Conservation (phyloP, 2,888 invertebrate species). For the Standfussiana lucernea region DNA sequence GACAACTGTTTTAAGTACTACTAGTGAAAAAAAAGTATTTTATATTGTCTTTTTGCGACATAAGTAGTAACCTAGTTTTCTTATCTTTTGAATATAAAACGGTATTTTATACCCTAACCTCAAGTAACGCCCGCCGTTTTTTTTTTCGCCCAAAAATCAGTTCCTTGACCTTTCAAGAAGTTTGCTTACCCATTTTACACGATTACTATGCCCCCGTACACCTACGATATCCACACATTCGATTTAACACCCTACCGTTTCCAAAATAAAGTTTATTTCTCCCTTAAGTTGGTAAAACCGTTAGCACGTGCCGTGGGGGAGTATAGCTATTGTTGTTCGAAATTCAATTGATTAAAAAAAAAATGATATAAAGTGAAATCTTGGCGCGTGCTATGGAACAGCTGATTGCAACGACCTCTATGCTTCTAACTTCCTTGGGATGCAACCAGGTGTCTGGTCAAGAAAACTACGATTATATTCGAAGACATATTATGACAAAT, state of each 20-base stretch:
- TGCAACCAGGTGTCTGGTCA: constrained; percentile 55
- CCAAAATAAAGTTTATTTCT: constrained; percentile 17
- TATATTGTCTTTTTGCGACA: background rate
- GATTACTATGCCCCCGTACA: constrained; percentile 21
- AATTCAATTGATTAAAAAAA: constrained; percentile 53
- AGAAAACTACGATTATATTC: constrained; percentile 21
- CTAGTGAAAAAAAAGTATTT: background rate
- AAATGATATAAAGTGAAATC: constrained; percentile 59
- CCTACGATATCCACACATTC: constrained; percentile 13
- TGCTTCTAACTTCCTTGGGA: constrained; percentile 34
- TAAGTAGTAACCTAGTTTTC: constrained; percentile 21
- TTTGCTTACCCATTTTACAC: constrained; percentile 53
- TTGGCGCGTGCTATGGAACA: constrained; percentile 62
- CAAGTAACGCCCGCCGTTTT: constrained; percentile 44
- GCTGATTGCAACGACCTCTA: constrained; percentile 59
- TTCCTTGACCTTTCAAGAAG: constrained; percentile 63
- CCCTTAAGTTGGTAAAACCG: constrained; percentile 30
- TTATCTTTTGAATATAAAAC: background rate
- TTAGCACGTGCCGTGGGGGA: constrained; percentile 66
- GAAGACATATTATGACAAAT: background rate
- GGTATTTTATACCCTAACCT: background rate
- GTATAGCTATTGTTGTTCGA: constrained; percentile 49
- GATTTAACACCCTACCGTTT: constrained; percentile 11
- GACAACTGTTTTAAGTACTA: background rate
- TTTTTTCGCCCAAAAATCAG: constrained; percentile 46